Base-by-base conservation (phyloP, 2,797 vertebrate genomes). In the Etheostoma perlongum region DNA sequence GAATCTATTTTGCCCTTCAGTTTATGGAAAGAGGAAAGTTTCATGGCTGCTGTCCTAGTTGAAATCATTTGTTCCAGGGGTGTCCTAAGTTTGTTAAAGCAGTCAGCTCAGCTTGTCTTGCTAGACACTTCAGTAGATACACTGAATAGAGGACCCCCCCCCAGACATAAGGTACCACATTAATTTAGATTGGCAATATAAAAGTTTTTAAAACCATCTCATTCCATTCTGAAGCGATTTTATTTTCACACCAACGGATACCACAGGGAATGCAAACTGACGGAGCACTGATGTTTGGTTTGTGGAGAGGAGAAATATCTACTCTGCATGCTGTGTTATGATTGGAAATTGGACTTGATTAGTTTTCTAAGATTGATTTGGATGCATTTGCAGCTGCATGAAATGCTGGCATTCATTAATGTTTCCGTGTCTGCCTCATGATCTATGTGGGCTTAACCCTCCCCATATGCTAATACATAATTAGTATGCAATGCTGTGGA, bases 401-500 rank as follows among this genome's bases (percentile, higher is more conserved):
- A 58, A 76, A 85, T 47, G 46, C 54, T 74, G 76, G 65, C 69
- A 53, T 83, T 63, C 25, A 49, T 83, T 48, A 73, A 67, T 64
- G 62, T 74, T 67, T 81, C 15, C 4, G 40, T 74, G 72, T 74
- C 78, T 59, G 63, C 53, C 59, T 79, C 40, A 60, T 88, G 71
- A 82, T 86, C 52, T 71, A 77, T 85, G 69, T 55, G 42, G 76
- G 51, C 44, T 77, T 85, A 78, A 86, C 54, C 49, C 67, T 79
- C 65, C 66, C 67, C 74, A 53, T 88, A 85, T 91, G 85, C 66
- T 87, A 78, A 88, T 86, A 4, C 51, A 4, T 74, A 36, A 87
- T 92, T 86, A 87, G 82, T 83, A 91, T 89, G 82, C 91, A 81
- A 18, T 5, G 13, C 58, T 65, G 49, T 58, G 27, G 53, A 83